Evolutionary conservation across 2,113 vertebrate species (phyloP).

Genomic region (Nerophis lumbriciformis): DNA sequence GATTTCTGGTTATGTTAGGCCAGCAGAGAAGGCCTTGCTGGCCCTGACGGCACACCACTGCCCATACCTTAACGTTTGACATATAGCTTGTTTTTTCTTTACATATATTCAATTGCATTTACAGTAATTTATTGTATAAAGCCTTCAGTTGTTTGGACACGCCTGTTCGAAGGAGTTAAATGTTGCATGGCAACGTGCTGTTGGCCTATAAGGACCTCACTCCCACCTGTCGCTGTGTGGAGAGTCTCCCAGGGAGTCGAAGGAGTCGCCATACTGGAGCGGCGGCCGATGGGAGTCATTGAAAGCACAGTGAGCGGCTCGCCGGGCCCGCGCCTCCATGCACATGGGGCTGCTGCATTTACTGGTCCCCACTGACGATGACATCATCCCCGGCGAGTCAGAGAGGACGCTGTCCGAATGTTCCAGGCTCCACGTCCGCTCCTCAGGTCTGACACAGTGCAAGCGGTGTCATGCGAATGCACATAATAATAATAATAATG

Average conservation of each 20-base stretch:
- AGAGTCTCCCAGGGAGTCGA: conserved; percentile 91
- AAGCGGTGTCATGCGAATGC: conserved; percentile 18
- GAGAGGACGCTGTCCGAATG: conserved; percentile 90
- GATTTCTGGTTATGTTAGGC: no score
- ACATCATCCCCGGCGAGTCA: conserved; percentile 90
- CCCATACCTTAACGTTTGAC: no score
- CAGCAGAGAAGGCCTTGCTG: no score
- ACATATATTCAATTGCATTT: no score
- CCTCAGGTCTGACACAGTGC: conserved; percentile 80
- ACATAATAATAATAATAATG: conserved; percentile 9
- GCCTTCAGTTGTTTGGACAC: no score
- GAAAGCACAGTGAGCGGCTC: conserved; percentile 80
- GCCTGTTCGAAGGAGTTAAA: no score
- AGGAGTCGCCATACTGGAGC: conserved; percentile 84
- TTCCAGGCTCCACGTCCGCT: conserved; percentile 94
- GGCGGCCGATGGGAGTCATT: conserved; percentile 77
- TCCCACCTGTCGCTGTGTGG: conserved; percentile 95
- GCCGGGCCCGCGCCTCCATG: conserved; percentile 85
- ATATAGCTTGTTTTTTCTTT: no score
- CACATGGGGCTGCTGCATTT: conserved; percentile 97
- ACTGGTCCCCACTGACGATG: conserved; percentile 95
- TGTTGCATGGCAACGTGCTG: no score
- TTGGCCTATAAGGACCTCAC: conserved; percentile 8
- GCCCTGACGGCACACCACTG: no score
- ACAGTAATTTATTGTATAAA: no score